Evolutionary conservation across 2,888 invertebrate species (phyloP).

Genomic region (Parasteatoda lunata): DNA sequence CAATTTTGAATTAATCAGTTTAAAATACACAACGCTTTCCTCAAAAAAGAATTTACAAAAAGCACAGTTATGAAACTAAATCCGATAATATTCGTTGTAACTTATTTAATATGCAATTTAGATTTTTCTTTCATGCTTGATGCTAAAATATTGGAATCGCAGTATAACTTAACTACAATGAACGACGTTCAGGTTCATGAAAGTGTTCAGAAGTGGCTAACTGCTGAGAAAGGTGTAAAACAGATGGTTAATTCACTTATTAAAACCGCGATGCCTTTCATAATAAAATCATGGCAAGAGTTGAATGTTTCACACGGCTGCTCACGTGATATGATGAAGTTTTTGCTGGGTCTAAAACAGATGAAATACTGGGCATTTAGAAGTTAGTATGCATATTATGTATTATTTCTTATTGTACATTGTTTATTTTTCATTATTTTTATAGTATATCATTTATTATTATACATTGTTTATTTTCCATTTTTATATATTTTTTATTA

Average conservation of each 20-base stretch:
- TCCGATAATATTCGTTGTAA: too few relatives aligned
- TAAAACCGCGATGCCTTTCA: background rate
- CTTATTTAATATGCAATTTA: too few relatives aligned
- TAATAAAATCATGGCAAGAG: background rate
- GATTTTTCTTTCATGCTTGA: too few relatives aligned
- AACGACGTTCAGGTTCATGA: too few relatives aligned
- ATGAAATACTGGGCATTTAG: constrained; percentile 2
- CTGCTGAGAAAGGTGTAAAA: background rate
- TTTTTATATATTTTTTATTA: background rate
- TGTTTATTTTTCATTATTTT: background rate
- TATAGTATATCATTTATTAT: background rate
- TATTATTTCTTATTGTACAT: background rate
- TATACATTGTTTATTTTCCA: background rate
- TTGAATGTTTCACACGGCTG: background rate
- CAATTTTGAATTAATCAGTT: too few relatives aligned
- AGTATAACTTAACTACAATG: too few relatives aligned
- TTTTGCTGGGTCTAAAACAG: background rate
- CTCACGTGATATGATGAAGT: background rate
- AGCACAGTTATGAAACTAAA: too few relatives aligned
- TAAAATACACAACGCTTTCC: too few relatives aligned
- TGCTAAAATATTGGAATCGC: too few relatives aligned
- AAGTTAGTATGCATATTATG: background rate
- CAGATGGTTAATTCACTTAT: background rate
- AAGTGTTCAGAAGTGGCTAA: background rate
- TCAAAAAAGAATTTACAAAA: too few relatives aligned